A percentile compares a stretch with the other conserved stretches of the same genome.
phyloP scores from a whole-genome alignment of 2,888 invertebrate species.

The Latrodectus elegans region DNA sequence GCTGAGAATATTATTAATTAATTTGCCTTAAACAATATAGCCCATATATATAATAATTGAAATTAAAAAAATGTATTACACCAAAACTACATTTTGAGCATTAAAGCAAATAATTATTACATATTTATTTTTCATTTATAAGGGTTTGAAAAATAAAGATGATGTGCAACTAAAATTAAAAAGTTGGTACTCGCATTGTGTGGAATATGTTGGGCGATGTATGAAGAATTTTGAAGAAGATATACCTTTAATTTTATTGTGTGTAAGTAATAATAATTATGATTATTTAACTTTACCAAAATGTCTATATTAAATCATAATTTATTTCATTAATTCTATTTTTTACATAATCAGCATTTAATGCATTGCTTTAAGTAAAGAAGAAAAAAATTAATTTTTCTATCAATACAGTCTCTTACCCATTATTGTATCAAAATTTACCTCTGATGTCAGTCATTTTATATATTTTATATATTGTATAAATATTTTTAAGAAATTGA shows the following conservation, averaged over 20 bases:
- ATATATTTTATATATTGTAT: too few relatives aligned
- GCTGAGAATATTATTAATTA: too few relatives aligned
- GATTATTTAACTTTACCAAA: too few relatives aligned
- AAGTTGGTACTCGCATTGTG: constrained; percentile 50
- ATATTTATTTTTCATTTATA: not conserved
- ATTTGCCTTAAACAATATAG: too few relatives aligned
- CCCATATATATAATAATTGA: too few relatives aligned
- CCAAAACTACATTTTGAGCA: too few relatives aligned
- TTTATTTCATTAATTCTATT: not conserved
- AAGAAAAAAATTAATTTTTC: not conserved
- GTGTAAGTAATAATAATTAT: constrained; percentile 20
- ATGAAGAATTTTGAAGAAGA: constrained; percentile 47
- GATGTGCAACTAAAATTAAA: constrained; percentile 38
- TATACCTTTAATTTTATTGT: constrained; percentile 26
- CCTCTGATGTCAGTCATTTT: too few relatives aligned
- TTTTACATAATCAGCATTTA: not conserved
- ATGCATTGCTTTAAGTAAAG: not conserved
- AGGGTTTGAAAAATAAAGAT: constrained; percentile 49
- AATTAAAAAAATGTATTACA: too few relatives aligned
- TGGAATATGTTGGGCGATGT: constrained; percentile 50
- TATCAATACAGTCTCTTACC: too few relatives aligned
- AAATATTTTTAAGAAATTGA: too few relatives aligned
- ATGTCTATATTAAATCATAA: not conserved
- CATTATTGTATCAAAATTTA: too few relatives aligned
- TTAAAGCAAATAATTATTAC: too few relatives aligned